phyloP scores from a whole-genome alignment of 2,888 invertebrate genomes.

The Exocentrus adspersus region DNA sequence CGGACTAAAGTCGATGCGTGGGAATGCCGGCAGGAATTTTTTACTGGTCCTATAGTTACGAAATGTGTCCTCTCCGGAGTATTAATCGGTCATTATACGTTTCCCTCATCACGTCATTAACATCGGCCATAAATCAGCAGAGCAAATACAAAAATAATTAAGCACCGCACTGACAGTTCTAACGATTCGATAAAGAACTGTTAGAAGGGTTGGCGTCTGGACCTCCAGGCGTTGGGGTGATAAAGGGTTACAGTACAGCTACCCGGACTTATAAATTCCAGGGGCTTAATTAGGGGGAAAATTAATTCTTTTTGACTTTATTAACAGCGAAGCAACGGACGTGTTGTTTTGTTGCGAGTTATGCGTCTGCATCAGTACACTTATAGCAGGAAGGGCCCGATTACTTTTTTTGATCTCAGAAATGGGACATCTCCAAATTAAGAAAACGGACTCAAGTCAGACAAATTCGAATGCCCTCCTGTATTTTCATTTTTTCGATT shows the following conservation, averaged over 20 bases:
- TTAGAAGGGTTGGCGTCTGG: constrained; percentile 48
- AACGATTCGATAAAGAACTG: constrained; percentile 64
- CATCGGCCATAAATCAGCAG: constrained; percentile 54
- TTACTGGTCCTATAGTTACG: no score
- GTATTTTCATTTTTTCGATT: neutral
- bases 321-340: constrained; percentile 17
- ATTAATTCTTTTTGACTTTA: constrained; percentile 55
- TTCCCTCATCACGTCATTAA: constrained; percentile 42
- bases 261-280: constrained; percentile 54
- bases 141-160: constrained; percentile 61
- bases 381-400: no score
- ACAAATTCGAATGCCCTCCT: neutral
- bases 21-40: no score
- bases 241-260: constrained; percentile 56
- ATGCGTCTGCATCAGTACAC: neutral
- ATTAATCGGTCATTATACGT: constrained; percentile 6
- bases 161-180: constrained; percentile 59
- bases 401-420: no score
- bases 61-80: neutral
- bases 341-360: neutral
- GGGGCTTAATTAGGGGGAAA: constrained; percentile 61
- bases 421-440: no score
- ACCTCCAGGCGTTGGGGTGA: constrained; percentile 43
- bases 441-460: neutral
- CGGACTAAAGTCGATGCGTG: neutral